A percentile compares a stretch with the other conserved stretches of the same genome.
phyloP scores from a whole-genome alignment of 2,797 vertebrate species.

The Antennarius maculatus region DNA sequence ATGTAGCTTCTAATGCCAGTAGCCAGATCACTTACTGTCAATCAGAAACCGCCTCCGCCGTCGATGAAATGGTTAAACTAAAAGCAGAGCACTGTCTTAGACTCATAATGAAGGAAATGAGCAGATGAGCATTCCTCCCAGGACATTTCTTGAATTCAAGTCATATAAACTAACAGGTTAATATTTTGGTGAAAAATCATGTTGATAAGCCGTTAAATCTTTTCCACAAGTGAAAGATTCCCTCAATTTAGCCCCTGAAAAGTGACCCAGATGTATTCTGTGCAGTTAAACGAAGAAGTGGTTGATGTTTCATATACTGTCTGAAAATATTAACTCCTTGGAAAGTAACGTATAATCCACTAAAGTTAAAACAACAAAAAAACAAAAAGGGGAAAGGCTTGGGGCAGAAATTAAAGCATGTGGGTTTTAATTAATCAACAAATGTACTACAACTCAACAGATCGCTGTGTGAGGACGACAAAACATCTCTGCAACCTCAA shows the following conservation, averaged over 20 bases:
- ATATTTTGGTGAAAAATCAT: slow-evolving; percentile 11
- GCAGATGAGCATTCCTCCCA: neutral
- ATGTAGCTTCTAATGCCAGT: slow-evolving; percentile 20
- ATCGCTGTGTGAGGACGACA: slow-evolving; percentile 24
- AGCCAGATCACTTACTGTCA: slow-evolving; percentile 9
- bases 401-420: neutral
- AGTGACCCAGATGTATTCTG: neutral
- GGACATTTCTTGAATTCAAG: neutral
- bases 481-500: slow-evolving; percentile 31
- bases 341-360: too few species aligned
- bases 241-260: slow-evolving; percentile 6
- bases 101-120: slow-evolving; percentile 9
- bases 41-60: slow-evolving; percentile 15
- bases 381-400: too few species aligned
- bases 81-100: slow-evolving; percentile 26
- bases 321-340: slow-evolving; percentile 5
- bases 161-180: slow-evolving; percentile 1
- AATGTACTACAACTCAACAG: slow-evolving; percentile 21
- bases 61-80: slow-evolving; percentile 24
- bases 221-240: neutral
- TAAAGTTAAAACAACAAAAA: too few species aligned
- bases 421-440: slow-evolving; percentile 23
- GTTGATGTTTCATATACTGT: slow-evolving; percentile 2
- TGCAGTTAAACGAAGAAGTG: neutral
- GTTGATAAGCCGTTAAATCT: slow-evolving; percentile 7